Percentiles rank a stretch among this genome's conserved stretches.
These are phyloP conservation scores for Eriocheir sinensis DNA, from an alignment of 1,140 invertebrate genomes.

Conservation along the genomic window DNA sequence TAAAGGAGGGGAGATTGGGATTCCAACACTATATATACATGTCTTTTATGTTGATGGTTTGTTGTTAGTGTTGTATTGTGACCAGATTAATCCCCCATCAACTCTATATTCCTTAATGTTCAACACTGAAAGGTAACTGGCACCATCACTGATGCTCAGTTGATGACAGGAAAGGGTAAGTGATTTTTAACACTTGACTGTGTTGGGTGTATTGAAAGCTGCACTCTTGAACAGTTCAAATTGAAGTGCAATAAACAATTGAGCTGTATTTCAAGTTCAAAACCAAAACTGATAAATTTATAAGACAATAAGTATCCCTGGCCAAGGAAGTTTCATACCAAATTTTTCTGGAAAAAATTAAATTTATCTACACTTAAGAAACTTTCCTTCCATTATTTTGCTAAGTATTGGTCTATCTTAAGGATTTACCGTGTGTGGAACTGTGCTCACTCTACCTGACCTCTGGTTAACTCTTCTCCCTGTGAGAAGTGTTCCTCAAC, in stretches of 20 bases:
- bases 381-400: not conserved
- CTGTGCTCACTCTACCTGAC: slow-evolving; percentile 76
- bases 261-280: slow-evolving; percentile 54
- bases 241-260: slow-evolving; percentile 70
- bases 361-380: slow-evolving; percentile 36
- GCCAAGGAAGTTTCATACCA: slow-evolving; percentile 58
- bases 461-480: slow-evolving; percentile 78
- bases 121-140: slow-evolving; percentile 38
- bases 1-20: not conserved
- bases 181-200: slow-evolving; percentile 46
- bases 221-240: not conserved
- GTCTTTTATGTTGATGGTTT: not conserved
- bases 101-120: not conserved
- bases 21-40: not conserved
- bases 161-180: slow-evolving; percentile 44
- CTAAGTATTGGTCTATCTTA: slow-evolving; percentile 32
- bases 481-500: slow-evolving; percentile 74
- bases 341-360: slow-evolving; percentile 9
- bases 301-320: not conserved
- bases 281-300: slow-evolving; percentile 1
- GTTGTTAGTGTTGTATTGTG: not conserved
- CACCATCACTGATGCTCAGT: slow-evolving; percentile 32
- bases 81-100: slow-evolving; percentile 2
- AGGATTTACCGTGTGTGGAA: slow-evolving; percentile 54
- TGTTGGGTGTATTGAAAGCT: slow-evolving; percentile 44